Percentiles rank a stretch among this genome's conserved stretches.
Evolutionary conservation across 1,140 invertebrate species (phyloP).

Genomic region (Littorina saxatilis): DNA sequence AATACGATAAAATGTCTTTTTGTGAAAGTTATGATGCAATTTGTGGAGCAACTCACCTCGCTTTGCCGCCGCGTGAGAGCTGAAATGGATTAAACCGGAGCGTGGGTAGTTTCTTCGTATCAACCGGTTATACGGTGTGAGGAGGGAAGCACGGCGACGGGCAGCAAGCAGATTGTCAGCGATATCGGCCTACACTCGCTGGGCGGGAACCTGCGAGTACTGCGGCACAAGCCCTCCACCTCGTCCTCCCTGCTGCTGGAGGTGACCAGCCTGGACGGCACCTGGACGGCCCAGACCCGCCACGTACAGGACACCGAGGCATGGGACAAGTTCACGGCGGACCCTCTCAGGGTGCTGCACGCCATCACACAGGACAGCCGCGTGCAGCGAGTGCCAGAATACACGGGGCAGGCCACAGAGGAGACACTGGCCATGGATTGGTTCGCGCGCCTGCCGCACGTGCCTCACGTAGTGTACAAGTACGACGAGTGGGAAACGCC

Average conservation of each 20-base stretch:
- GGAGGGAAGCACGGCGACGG: neutral
- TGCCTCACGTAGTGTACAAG: neutral
- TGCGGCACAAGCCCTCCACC: neutral
- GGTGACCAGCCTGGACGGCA: neutral
- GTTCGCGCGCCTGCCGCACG: conserved; percentile 1
- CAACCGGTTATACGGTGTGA: no score
- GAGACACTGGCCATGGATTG: neutral
- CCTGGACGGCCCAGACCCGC: neutral
- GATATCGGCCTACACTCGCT: neutral
- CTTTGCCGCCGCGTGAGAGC: no score
- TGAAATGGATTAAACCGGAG: no score
- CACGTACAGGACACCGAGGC: neutral
- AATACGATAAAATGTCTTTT: no score
- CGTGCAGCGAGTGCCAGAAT: neutral
- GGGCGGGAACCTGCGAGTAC: neutral
- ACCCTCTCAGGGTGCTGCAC: neutral
- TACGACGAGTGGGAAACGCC: neutral
- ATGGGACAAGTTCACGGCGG: neutral
- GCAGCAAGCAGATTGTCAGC: neutral
- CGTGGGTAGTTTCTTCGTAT: no score
- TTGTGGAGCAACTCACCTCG: no score
- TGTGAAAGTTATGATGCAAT: no score
- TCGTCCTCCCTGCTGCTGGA: no score
- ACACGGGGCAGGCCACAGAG: neutral
- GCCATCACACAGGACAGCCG: neutral